Percentiles rank a stretch among this genome's conserved stretches.
Conservation (phyloP, 2,888 invertebrate genomes). For the Pocota personata region DNA sequence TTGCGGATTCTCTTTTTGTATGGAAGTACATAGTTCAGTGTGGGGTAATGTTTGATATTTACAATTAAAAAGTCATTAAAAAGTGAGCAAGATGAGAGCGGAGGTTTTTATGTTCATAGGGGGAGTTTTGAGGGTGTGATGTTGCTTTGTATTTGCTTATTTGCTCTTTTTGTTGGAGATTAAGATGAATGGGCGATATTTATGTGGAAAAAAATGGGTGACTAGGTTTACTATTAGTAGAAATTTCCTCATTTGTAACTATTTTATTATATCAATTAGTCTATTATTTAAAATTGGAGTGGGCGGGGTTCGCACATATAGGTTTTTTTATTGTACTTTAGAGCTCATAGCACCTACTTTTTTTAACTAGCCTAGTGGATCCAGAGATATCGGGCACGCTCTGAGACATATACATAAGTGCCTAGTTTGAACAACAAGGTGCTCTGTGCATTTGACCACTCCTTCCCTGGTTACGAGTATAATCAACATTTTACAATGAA, state of each 20-base stretch:
- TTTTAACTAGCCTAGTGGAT: no score
- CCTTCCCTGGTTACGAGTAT: no score
- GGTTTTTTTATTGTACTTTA: no score
- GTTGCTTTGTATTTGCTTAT: neutral
- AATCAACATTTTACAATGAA: no score
- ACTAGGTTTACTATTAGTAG: neutral
- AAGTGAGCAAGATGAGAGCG: conserved; percentile 14
- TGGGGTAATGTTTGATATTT: conserved; percentile 57
- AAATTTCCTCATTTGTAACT: neutral
- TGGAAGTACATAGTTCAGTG: conserved; percentile 3
- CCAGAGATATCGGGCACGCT: no score
- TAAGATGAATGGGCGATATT: neutral
- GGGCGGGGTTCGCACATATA: no score
- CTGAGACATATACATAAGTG: no score
- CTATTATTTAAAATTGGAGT: no score
- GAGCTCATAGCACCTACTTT: no score
- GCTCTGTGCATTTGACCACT: no score
- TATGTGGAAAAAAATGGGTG: neutral
- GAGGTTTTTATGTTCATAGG: neutral
- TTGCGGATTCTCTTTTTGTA: conserved; percentile 23
- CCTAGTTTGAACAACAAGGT: no score
- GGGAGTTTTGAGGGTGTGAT: neutral
- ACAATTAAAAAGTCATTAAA: conserved; percentile 71
- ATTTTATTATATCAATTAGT: no score
- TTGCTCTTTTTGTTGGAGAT: neutral